phyloP scores from a whole-genome alignment of 2,888 invertebrate genomes.

The Ferrisia virgata region DNA sequence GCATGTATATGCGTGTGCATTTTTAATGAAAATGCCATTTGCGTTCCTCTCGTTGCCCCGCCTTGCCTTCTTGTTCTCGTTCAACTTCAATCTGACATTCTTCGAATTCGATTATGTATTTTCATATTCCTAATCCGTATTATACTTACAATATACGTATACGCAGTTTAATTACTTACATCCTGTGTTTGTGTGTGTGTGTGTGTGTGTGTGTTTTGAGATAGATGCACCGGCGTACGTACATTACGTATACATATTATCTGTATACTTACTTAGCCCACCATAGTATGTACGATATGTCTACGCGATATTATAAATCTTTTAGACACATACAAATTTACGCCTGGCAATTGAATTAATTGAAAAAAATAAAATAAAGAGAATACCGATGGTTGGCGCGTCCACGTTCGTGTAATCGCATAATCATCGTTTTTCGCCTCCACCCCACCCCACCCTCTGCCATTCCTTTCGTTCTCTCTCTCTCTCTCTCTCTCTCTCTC shows the following conservation, averaged over 20 bases:
- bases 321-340: conserved; percentile 6
- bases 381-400: neutral
- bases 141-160: neutral
- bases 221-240: too few species aligned
- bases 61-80: neutral
- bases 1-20: neutral
- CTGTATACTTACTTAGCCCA: too few species aligned
- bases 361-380: neutral
- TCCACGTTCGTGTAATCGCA: neutral
- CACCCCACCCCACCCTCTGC: too few species aligned
- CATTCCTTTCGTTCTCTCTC: too few species aligned
- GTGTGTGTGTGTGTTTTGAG: too few species aligned
- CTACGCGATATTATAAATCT: neutral
- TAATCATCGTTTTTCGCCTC: neutral
- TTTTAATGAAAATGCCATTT: neutral
- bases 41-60: neutral
- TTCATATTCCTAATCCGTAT: neutral
- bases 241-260: neutral
- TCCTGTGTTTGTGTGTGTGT: neutral
- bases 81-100: neutral
- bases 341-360: conserved; percentile 9
- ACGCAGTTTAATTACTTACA: neutral
- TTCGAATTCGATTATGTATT: neutral
- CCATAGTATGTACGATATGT: neutral
- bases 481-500: too few species aligned